These are phyloP conservation scores for Phataginus tricuspis DNA, from an alignment of 2,797 vertebrate genomes.

Conservation along the genomic window DNA sequence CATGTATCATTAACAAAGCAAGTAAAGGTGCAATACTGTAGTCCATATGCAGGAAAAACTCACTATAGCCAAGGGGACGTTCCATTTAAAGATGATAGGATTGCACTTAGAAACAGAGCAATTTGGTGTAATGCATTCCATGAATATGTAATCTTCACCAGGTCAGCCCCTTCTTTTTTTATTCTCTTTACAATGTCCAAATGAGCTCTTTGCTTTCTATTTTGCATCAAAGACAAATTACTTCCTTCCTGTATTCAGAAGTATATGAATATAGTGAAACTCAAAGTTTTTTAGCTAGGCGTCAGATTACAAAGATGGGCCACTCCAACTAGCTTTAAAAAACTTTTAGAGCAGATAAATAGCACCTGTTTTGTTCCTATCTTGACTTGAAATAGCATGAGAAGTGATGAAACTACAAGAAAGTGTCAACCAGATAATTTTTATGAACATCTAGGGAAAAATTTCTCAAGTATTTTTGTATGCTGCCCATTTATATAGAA, in stretches of 20 bases:
- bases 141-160: constrained; percentile 74
- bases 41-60: neutral
- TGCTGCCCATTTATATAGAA: neutral
- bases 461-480: neutral
- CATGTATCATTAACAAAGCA: constrained; percentile 30
- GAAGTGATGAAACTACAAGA: neutral
- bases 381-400: neutral
- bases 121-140: constrained; percentile 78
- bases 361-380: neutral
- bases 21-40: neutral
- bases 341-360: neutral
- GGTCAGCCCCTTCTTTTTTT: constrained; percentile 63
- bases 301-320: constrained; percentile 48
- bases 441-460: neutral
- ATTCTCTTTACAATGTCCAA: constrained; percentile 54
- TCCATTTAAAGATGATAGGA: constrained; percentile 56
- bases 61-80: neutral
- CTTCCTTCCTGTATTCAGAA: constrained; percentile 53
- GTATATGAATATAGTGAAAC: constrained; percentile 68
- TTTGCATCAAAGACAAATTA: constrained; percentile 76
- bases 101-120: constrained; percentile 61
- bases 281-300: constrained; percentile 43
- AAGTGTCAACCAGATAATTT: neutral
- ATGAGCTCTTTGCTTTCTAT: constrained; percentile 69
- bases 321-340: constrained; percentile 27